Evolutionary conservation across 2,113 vertebrate species (phyloP), one percentile per base, ranked within the genome.

Genomic region (Chaetura pelagica): DNA sequence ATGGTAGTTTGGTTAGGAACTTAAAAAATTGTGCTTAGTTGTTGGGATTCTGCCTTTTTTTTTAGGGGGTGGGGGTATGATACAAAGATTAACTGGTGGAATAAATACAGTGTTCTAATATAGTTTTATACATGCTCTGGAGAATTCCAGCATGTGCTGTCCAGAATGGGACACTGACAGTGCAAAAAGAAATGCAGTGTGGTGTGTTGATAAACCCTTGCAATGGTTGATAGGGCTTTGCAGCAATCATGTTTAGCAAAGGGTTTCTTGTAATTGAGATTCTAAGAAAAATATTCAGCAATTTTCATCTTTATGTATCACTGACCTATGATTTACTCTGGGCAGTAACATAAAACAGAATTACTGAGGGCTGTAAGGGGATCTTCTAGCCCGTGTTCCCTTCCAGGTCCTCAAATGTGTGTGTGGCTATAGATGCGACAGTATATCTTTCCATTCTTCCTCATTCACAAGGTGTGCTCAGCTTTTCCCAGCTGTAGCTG

Each of bases 231-330:
- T 29, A 92, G 84, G 89, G 80, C 66, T 59, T 89, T 96, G 64
- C 92, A 96, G 64, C 88, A 90, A 57, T 54, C 57, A 18, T 72
- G 74, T 85, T 96, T 84, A 97, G 94, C 87, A 92, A 91, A 95
- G 91, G 89, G 68, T 96, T 96, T 97, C 93, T 75, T 94, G 76
- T 88, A 91, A 86, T 74, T 93, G 87, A 88, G 88, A 83, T 92
- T 97, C 79, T 93, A 73, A 52, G 92, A 88, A 75, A 94, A 94
- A 87, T 72, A 85, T 74, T 95, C 87, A 93, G 15, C 78, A 95
- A 82, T 32, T 68, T 90, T 93, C 26, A 58, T 57, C 17, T 93
- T 91, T 94, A 87, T 73, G 84, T 82, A 84, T 82, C 75, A 72
- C 66, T 49, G 64, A 80, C 67, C 85, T 86, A 66, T 20, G 38